These are phyloP conservation scores for Rattus rattus DNA, from an alignment of 2,113 vertebrate species.

Conservation along the genomic window DNA sequence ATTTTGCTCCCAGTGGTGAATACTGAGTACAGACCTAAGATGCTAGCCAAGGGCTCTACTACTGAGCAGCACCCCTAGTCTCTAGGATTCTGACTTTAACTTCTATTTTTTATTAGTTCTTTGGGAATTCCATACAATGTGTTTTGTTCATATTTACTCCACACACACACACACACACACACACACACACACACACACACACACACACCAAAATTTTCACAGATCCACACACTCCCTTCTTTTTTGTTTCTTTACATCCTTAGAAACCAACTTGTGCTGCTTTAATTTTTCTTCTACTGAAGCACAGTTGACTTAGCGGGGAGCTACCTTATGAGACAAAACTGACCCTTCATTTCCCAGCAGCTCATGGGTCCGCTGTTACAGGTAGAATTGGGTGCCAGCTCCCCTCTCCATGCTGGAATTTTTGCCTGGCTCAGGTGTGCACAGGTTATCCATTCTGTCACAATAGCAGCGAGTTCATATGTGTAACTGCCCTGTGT, in stretches of 20 bases:
- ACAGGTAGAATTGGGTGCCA: background rate
- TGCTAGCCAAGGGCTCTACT: background rate
- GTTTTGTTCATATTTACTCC: background rate
- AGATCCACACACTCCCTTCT: background rate
- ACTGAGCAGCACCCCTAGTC: background rate
- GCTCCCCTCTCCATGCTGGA: background rate
- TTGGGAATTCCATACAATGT: background rate
- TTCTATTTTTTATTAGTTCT: background rate
- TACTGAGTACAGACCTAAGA: background rate
- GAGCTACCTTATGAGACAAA: background rate
- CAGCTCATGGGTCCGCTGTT: background rate
- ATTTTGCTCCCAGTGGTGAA: background rate
- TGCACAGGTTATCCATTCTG: background rate
- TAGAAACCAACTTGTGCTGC: background rate
- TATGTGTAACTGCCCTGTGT: background rate
- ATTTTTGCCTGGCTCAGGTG: background rate
- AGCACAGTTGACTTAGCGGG: background rate
- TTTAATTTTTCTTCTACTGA: background rate
- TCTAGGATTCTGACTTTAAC: background rate
- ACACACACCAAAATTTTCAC: background rate
- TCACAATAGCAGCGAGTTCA: background rate
- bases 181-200: too few species aligned
- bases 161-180: too few species aligned
- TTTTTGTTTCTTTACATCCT: background rate
- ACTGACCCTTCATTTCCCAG: background rate